Percentiles rank a stretch among this genome's conserved stretches.
These are phyloP conservation scores for Trachelus troglodyta DNA, from an alignment of 2,888 invertebrate species.

Conservation along the genomic window DNA sequence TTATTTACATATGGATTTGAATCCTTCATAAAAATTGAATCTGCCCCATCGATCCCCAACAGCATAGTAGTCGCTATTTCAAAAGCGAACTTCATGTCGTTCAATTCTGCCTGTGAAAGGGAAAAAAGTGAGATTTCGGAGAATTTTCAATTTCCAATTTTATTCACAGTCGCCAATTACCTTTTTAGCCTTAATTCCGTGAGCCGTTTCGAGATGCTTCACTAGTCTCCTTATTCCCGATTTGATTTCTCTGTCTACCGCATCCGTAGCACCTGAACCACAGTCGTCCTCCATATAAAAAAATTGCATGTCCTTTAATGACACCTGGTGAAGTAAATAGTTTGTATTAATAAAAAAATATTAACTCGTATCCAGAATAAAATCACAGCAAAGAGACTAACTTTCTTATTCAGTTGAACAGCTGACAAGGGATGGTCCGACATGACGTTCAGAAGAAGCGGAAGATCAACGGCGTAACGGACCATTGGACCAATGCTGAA, in stretches of 20 bases:
- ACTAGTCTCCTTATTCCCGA: slow-evolving; percentile 70
- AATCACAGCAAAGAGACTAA: slow-evolving; percentile 6
- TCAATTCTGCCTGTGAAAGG: slow-evolving; percentile 70
- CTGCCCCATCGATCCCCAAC: slow-evolving; percentile 73
- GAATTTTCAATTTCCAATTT: neutral
- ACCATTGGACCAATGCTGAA: slow-evolving; percentile 89
- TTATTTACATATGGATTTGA: slow-evolving; percentile 66
- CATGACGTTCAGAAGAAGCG: slow-evolving; percentile 79
- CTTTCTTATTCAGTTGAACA: slow-evolving; percentile 67
- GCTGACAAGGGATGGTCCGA: slow-evolving; percentile 68
- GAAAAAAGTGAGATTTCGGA: slow-evolving; percentile 15
- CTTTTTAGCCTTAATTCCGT: slow-evolving; percentile 71
- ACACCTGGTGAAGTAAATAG: slow-evolving; percentile 66
- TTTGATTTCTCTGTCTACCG: slow-evolving; percentile 72
- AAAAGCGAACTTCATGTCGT: slow-evolving; percentile 74
- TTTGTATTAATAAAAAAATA: neutral
- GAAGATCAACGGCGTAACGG: slow-evolving; percentile 86
- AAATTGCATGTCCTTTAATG: slow-evolving; percentile 75
- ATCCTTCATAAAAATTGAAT: slow-evolving; percentile 75
- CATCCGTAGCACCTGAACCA: slow-evolving; percentile 73
- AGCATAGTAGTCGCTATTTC: slow-evolving; percentile 73
- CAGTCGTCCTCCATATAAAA: slow-evolving; percentile 86
- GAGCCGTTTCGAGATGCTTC: slow-evolving; percentile 69
- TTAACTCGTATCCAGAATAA: neutral
- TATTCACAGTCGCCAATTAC: slow-evolving; percentile 56